Evolutionary conservation across 2,797 vertebrate genomes (phyloP).

Genomic region (Hylomyscus alleni): DNA sequence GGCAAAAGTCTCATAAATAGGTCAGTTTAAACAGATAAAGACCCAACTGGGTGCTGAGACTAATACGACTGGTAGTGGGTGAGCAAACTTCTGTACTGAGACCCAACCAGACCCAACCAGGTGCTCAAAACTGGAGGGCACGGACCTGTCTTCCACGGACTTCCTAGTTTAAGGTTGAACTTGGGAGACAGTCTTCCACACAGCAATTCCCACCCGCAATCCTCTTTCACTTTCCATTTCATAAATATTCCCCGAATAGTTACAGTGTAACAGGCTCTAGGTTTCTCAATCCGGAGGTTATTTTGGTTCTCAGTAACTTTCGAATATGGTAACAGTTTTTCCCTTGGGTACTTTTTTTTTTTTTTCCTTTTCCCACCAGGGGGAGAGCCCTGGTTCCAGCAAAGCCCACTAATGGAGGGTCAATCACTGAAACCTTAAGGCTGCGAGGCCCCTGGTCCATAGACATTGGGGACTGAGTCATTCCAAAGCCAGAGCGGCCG

Average conservation of each 20-base stretch:
- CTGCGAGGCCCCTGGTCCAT: conserved; percentile 43
- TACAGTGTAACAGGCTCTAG: background rate
- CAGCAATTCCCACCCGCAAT: background rate
- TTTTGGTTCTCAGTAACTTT: conserved; percentile 11
- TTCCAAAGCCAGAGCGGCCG: conserved; percentile 71
- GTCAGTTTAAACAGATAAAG: background rate
- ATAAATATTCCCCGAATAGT: background rate
- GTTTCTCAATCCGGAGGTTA: background rate
- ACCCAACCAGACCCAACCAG: background rate
- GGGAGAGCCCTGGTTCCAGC: background rate
- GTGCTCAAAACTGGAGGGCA: background rate
- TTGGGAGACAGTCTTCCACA: background rate
- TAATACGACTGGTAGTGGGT: background rate
- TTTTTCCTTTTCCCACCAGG: background rate
- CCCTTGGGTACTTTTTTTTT: background rate
- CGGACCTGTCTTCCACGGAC: background rate
- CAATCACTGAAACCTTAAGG: background rate
- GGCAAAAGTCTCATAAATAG: background rate
- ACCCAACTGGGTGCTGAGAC: background rate
- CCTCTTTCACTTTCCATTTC: conserved; percentile 2
- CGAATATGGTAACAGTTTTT: background rate
- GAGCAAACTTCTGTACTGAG: background rate
- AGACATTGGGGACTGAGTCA: conserved; percentile 76
- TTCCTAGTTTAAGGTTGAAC: background rate
- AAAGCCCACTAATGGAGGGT: background rate